Evolutionary conservation across 1,140 invertebrate genomes (phyloP).

Genomic region (Maniola jurtina): DNA sequence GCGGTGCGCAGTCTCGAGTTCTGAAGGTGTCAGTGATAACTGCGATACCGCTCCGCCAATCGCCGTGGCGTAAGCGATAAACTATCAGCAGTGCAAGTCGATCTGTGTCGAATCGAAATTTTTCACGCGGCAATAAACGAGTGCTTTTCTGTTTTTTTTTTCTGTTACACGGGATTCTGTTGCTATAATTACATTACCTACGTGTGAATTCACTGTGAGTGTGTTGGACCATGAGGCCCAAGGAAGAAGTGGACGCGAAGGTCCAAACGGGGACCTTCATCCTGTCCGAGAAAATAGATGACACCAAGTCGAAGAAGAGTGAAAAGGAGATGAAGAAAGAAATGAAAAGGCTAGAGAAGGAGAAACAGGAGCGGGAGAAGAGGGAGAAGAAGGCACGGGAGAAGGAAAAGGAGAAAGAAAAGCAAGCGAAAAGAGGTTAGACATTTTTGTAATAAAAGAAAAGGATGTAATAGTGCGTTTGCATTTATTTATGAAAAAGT

Average conservation of each 20-base stretch:
- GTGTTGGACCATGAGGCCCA: constrained; percentile 66
- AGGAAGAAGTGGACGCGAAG: constrained; percentile 68
- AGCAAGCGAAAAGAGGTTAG: constrained; percentile 78
- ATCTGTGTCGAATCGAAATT: constrained; percentile 55
- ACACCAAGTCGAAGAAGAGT: constrained; percentile 73
- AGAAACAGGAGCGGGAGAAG: constrained; percentile 75
- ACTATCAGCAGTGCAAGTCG: constrained; percentile 41
- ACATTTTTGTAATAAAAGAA: not conserved
- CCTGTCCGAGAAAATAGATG: constrained; percentile 76
- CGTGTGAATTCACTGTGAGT: constrained; percentile 50
- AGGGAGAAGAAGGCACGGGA: constrained; percentile 76
- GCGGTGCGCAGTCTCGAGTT: constrained; percentile 43
- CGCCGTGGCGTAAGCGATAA: constrained; percentile 51
- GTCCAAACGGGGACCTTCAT: constrained; percentile 75
- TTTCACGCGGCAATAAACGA: constrained; percentile 41
- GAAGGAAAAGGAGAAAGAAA: constrained; percentile 75
- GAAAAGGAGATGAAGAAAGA: constrained; percentile 79
- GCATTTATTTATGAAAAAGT: too few species aligned
- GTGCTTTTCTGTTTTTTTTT: constrained; percentile 40
- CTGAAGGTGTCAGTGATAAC: constrained; percentile 65
- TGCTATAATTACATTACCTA: constrained; percentile 51
- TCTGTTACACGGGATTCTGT: constrained; percentile 47
- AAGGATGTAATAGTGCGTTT: too few species aligned
- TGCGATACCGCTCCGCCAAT: constrained; percentile 58
- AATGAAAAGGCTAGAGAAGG: constrained; percentile 74